Evolutionary conservation across 2,888 invertebrate genomes (phyloP).

Genomic region (Isotomurus palustris): DNA sequence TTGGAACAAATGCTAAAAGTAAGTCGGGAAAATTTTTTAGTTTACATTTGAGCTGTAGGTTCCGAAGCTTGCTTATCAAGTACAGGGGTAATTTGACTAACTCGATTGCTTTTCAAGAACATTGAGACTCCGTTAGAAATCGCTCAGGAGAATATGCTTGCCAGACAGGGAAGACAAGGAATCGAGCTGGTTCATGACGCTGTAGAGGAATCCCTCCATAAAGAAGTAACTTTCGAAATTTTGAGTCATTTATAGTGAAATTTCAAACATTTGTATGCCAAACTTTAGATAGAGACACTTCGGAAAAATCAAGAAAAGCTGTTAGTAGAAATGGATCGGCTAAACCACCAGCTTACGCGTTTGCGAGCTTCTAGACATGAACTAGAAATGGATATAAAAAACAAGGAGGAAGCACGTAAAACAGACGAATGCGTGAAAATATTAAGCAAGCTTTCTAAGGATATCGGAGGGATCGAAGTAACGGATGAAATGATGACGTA

Average conservation of each 20-base stretch:
- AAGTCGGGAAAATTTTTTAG: background rate
- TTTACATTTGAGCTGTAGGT: no score
- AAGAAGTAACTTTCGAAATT: constrained; percentile 59
- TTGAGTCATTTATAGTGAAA: background rate
- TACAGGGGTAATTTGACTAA: constrained; percentile 49
- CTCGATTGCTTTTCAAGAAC: constrained; percentile 53
- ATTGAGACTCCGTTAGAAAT: constrained; percentile 87
- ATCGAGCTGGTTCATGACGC: constrained; percentile 87
- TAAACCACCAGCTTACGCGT: constrained; percentile 34
- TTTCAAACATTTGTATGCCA: background rate
- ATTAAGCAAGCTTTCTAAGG: constrained; percentile 31
- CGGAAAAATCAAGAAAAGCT: constrained; percentile 36
- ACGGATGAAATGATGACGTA: constrained; percentile 16
- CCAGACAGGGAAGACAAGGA: constrained; percentile 80
- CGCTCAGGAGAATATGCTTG: constrained; percentile 88
- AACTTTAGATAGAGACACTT: constrained; percentile 31
- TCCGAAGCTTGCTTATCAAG: background rate
- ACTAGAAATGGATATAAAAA: constrained; percentile 41
- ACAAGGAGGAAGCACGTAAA: constrained; percentile 39
- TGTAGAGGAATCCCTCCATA: constrained; percentile 76
- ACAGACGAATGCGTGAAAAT: constrained; percentile 43
- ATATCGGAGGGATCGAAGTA: constrained; percentile 31
- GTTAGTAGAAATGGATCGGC: constrained; percentile 29
- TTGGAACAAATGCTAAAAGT: constrained; percentile 40
- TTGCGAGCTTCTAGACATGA: constrained; percentile 41